These are phyloP conservation scores for Lepidochrysops patricia DNA, from an alignment of 2,888 invertebrate genomes.

Conservation along the genomic window DNA sequence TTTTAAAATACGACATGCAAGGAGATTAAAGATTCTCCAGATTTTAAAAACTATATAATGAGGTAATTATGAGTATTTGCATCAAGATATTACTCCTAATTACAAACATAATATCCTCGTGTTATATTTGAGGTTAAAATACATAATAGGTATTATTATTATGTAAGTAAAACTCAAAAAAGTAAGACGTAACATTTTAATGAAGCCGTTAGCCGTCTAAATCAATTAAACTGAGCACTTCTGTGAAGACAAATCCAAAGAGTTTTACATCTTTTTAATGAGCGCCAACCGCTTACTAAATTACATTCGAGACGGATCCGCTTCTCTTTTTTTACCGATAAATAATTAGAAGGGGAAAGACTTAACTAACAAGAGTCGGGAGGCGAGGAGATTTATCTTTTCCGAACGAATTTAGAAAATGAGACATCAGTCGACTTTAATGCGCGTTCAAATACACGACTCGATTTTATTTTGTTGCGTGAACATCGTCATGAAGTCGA, in stretches of 20 bases:
- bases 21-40: no score
- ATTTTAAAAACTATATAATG: no score
- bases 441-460: slow-evolving; percentile 32
- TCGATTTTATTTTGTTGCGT: slow-evolving; percentile 32
- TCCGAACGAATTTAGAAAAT: slow-evolving; percentile 71
- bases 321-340: slow-evolving; percentile 52
- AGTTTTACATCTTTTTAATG: slow-evolving; percentile 71
- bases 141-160: no score
- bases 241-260: slow-evolving; percentile 27
- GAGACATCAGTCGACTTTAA: slow-evolving; percentile 60
- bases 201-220: background rate
- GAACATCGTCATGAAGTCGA: slow-evolving; percentile 44
- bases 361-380: slow-evolving; percentile 66
- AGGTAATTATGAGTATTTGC: no score
- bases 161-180: background rate
- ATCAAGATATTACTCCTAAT: no score
- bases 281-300: slow-evolving; percentile 62
- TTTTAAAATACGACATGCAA: no score
- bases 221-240: slow-evolving; percentile 1
- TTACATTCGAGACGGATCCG: slow-evolving; percentile 54
- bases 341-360: slow-evolving; percentile 65
- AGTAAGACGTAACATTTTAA: background rate
- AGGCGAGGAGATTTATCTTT: slow-evolving; percentile 67
- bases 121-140: no score
- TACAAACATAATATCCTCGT: no score